Evolutionary conservation across 2,113 vertebrate genomes (phyloP), one percentile per base, ranked within the genome.

Genomic region (Neodontobutis hainanensis): DNA sequence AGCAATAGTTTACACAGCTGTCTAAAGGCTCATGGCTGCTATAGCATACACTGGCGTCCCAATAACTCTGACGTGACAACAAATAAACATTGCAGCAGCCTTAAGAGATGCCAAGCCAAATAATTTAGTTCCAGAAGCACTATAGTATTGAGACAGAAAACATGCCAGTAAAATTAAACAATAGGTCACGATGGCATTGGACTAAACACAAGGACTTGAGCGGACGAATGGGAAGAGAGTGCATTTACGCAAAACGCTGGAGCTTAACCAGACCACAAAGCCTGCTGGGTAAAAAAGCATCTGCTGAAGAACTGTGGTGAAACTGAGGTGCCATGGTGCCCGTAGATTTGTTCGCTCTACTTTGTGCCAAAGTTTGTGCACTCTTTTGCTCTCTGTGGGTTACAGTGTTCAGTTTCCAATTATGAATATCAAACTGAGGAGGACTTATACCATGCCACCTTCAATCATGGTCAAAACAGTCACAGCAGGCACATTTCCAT

Each of bases 21-120:
- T 84, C 73, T 84, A 76, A 52, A 72, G 75, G 77, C 82, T 86
- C 43, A 75, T 59, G 65, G 61, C 83, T 69, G 46, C 80, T 75
- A 67, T 46, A 75, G 78, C 73, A 61, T 52, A 69, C 44, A 59
- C 73, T 55, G 67, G 85, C 81, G 65, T 88, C 84, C 87, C 90
- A 76, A 38, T 88, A 90, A 78, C 86, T 86, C 81, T 73, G 76
- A 91, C 81, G 57, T 87, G 87, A 92, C 86, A 93, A 92, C 86
- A 93, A 92, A 88, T 90, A 92, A 93, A 93, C 70, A 90, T 43
- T 60, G 57, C 73, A 73, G 64, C 84, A 56, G 51, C 16, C 66
- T 77, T 45, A 50, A 12, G 62, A 75, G 49, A 58, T 67, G 87
- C 91, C 93, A 93, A 92, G 67, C 42, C 74, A 91, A 93, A 88